These are phyloP conservation scores for Erinaceus europaeus DNA, from an alignment of 2,113 vertebrate genomes.

Conservation along the genomic window DNA sequence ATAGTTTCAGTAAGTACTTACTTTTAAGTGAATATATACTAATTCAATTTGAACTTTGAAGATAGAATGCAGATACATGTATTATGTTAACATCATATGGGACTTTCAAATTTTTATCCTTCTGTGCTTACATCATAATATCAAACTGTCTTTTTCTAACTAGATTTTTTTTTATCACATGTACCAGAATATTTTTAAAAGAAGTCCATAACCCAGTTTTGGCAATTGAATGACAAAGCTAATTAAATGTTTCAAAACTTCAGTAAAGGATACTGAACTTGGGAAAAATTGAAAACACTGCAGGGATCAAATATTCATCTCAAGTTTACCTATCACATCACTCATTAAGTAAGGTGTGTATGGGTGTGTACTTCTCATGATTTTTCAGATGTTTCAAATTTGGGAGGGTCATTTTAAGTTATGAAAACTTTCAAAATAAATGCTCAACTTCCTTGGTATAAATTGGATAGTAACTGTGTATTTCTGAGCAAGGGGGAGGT, in stretches of 20 bases:
- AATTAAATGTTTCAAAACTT: constrained; percentile 61
- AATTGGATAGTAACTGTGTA: not conserved
- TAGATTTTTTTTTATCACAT: constrained; percentile 58
- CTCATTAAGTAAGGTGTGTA: not conserved
- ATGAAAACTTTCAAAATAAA: not conserved
- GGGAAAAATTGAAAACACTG: constrained; percentile 30
- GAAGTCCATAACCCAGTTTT: constrained; percentile 58
- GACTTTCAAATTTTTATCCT: constrained; percentile 51
- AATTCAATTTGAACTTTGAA: constrained; percentile 56
- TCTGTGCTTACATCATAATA: constrained; percentile 46
- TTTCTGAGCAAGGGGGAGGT: not conserved
- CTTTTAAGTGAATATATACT: constrained; percentile 61
- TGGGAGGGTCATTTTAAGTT: not conserved
- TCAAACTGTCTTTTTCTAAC: constrained; percentile 9
- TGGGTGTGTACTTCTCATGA: not conserved
- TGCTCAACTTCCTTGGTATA: not conserved
- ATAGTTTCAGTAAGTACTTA: constrained; percentile 45
- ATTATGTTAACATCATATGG: constrained; percentile 18
- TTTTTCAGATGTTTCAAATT: not conserved
- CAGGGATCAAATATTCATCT: not conserved
- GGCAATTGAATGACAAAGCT: constrained; percentile 70
- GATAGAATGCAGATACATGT: constrained; percentile 42
- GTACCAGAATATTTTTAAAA: constrained; percentile 50
- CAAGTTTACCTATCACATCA: not conserved
- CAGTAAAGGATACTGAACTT: constrained; percentile 37